Base-by-base conservation (phyloP, 2,888 invertebrate species). In the Julus scanicus region DNA sequence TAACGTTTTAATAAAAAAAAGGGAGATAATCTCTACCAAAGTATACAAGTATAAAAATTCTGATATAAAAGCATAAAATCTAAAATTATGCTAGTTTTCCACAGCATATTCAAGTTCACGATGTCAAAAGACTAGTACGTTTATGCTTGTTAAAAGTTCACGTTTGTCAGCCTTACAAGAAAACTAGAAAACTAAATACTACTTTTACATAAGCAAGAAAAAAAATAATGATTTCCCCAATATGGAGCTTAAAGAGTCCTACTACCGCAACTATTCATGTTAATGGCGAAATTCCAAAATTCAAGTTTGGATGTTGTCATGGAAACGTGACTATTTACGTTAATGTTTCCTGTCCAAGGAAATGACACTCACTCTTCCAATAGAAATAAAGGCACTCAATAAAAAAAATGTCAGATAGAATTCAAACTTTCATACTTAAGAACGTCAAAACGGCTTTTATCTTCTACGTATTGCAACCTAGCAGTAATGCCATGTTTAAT, bases 201-300 rank as follows among this genome's bases (percentile, higher is more conserved):
- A 44, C 44, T 44, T 44, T 44, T 44, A 44, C 44, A 44, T 8
- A 44, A 44, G 8, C 6, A 44, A 44, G 8, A 44, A 44, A 44
- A 44, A 44, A 44, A 44, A 44, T 44, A 15, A 80, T 13, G 29
- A 80, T 37, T 8, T 80, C 4, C 80, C 4, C 80, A 80, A 80
- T 80, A 39, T 37, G 80, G 37, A 37, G 6, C 44, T 80, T 80
- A 71, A 29, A 71, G 8, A n/a, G 29, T 9, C 29, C 71, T 71
- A 29, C 20, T 71, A 20, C 71, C 71, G 29, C 29, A 29, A 29
- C 29, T 29, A 71, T 71, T 71, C 71, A 71, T 71, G 29, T n/a
- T 8, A 37, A 80, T 80, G 80, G 37, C 80, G 80, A 80, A 29
- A 80, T 80, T 80, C 80, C 80, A 80, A 80, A 37, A 80, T 80